Percentiles rank a stretch among this genome's conserved stretches.
Conservation (phyloP, 2,888 invertebrate species). For the Xylocampa areola region DNA sequence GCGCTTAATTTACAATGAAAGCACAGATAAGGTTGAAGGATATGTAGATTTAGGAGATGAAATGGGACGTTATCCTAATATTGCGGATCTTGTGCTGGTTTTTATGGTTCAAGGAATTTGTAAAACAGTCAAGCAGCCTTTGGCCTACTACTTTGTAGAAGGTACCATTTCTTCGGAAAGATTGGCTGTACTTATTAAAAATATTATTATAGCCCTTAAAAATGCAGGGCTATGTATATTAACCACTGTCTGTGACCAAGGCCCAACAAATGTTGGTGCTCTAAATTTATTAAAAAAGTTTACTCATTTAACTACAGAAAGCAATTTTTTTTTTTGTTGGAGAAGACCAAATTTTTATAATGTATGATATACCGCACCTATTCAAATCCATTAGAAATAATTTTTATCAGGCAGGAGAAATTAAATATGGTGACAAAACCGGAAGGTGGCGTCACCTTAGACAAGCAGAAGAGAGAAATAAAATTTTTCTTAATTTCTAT, state of each 20-base stretch:
- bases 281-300: slow-evolving; percentile 16
- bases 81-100: slow-evolving; percentile 47
- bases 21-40: slow-evolving; percentile 39
- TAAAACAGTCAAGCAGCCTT: slow-evolving; percentile 47
- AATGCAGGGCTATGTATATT: slow-evolving; percentile 29
- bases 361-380: slow-evolving; percentile 35
- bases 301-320: no score
- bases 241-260: slow-evolving; percentile 47
- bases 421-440: slow-evolving; percentile 22
- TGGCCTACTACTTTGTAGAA: slow-evolving; percentile 51
- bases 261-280: slow-evolving; percentile 38
- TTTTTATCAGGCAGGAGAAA: slow-evolving; percentile 23
- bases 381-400: slow-evolving; percentile 36
- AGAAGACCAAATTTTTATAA: slow-evolving; percentile 10
- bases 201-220: not conserved
- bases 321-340: not conserved
- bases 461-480: slow-evolving; percentile 34
- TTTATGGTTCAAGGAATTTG: slow-evolving; percentile 50
- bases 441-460: slow-evolving; percentile 40
- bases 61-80: slow-evolving; percentile 7
- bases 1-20: slow-evolving; percentile 24
- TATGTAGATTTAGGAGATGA: slow-evolving; percentile 29
- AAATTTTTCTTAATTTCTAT: slow-evolving; percentile 19
- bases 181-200: slow-evolving; percentile 7
- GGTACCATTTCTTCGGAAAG: slow-evolving; percentile 37